Conservation (phyloP, 2,888 invertebrate genomes). For the Melipona bicolor region DNA sequence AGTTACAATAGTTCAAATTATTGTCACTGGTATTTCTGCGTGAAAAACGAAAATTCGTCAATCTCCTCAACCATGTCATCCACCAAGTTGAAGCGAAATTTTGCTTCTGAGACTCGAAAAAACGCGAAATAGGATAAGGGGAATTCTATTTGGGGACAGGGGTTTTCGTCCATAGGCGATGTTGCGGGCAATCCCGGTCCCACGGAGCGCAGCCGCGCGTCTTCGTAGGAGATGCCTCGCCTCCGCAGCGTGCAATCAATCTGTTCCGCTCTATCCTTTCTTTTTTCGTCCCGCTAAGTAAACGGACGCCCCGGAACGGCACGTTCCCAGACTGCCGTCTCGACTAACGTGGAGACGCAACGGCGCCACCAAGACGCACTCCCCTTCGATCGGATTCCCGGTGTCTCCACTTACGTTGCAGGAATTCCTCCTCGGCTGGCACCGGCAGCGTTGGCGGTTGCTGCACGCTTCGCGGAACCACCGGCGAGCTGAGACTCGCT, state of each 20-base stretch:
- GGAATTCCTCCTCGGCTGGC: conserved; percentile 50
- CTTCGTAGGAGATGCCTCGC: conserved; percentile 55
- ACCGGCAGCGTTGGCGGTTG: too few relatives aligned
- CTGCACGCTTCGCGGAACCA: conserved; percentile 37
- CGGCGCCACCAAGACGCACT: conserved; percentile 70
- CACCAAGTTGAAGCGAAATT: neutral
- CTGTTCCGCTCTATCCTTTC: conserved; percentile 53
- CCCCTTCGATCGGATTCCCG: conserved; percentile 69
- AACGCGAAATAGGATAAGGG: neutral
- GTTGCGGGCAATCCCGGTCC: conserved; percentile 59
- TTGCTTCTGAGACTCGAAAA: neutral
- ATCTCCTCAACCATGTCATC: too few relatives aligned
- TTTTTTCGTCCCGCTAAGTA: conserved; percentile 55
- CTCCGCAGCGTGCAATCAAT: conserved; percentile 44
- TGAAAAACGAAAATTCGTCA: too few relatives aligned
- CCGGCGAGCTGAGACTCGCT: conserved; percentile 41
- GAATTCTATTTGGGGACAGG: neutral
- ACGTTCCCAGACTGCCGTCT: conserved; percentile 67
- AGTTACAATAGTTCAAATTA: too few relatives aligned
- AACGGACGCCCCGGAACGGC: conserved; percentile 66
- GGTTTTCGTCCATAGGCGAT: conserved; percentile 23
- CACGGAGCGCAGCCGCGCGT: conserved; percentile 61
- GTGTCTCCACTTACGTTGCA: conserved; percentile 70
- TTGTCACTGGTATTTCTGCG: too few relatives aligned
- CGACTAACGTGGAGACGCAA: conserved; percentile 70